phyloP scores from a whole-genome alignment of 2,888 invertebrate genomes.

The Macrosoma leucophasiata region DNA sequence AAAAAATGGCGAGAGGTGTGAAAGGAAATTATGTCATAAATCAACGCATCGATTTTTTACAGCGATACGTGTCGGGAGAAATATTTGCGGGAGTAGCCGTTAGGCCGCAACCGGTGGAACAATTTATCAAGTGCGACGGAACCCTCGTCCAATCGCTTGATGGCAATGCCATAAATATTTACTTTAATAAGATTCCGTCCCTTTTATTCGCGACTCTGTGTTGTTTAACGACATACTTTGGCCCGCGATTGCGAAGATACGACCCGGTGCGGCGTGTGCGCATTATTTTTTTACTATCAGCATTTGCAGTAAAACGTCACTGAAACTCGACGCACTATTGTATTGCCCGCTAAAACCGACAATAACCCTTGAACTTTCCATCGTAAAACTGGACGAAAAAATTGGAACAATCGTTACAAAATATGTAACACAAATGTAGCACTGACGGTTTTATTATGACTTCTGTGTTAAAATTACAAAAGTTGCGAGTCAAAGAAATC shows the following conservation, averaged over 20 bases:
- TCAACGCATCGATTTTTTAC: conserved; percentile 58
- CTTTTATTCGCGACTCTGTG: conserved; percentile 62
- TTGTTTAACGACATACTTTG: conserved; percentile 69
- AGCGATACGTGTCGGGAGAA: conserved; percentile 56
- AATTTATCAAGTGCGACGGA: conserved; percentile 68
- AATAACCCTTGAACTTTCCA: conserved; percentile 13
- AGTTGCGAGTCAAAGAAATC: conserved; percentile 10
- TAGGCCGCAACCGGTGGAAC: conserved; percentile 60
- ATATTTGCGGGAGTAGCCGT: conserved; percentile 58
- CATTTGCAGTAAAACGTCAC: conserved; percentile 42
- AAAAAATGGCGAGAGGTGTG: conserved; percentile 49
- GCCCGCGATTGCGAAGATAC: conserved; percentile 49
- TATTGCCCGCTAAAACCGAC: conserved; percentile 31
- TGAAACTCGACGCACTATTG: conserved; percentile 36
- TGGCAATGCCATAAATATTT: conserved; percentile 74
- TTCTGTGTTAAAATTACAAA: conserved; percentile 7
- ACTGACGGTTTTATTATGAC: conserved; percentile 8
- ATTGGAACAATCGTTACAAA: neutral
- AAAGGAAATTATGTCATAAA: conserved; percentile 61
- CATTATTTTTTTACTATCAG: conserved; percentile 54
- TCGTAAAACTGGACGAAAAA: conserved; percentile 1
- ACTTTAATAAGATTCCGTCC: conserved; percentile 74
- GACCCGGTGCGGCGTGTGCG: conserved; percentile 45
- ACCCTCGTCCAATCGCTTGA: conserved; percentile 73
- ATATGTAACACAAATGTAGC: conserved; percentile 3